These are phyloP conservation scores for Patiria miniata DNA, from an alignment of 35 echinoderm and acorn worm species.

Conservation along the genomic window DNA sequence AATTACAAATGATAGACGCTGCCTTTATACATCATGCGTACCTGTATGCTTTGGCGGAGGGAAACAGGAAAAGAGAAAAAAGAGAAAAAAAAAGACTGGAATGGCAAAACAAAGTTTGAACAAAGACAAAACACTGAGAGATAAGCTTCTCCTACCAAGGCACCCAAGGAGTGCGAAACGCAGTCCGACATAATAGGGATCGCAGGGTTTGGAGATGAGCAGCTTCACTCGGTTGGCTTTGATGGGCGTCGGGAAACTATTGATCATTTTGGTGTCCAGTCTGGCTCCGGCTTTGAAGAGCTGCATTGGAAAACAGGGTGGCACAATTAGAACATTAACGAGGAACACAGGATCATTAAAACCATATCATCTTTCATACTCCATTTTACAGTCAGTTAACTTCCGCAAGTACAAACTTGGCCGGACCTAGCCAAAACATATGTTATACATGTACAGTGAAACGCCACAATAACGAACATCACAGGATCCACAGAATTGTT, in stretches of 20 bases:
- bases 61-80: no score
- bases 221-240: background rate
- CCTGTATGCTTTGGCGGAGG: no score
- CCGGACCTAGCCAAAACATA: no score
- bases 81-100: no score
- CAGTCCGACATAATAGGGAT: conserved; percentile 33
- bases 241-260: conserved; percentile 26
- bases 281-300: conserved; percentile 30
- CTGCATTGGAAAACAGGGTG: background rate
- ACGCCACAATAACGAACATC: no score
- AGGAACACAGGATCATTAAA: background rate
- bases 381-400: background rate
- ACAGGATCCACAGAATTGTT: no score
- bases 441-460: no score
- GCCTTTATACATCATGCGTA: no score
- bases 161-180: conserved; percentile 16
- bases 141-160: background rate
- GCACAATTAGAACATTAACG: background rate
- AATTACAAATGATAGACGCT: no score
- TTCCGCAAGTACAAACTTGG: no score
- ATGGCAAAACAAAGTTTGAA: no score
- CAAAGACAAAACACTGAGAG: no score
- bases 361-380: background rate
- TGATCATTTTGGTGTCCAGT: conserved; percentile 27
- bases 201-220: background rate